A percentile compares a stretch with the other conserved stretches of the same genome.
Conservation (phyloP, 1,140 invertebrate species). For the Drosophila sechellia region DNA sequence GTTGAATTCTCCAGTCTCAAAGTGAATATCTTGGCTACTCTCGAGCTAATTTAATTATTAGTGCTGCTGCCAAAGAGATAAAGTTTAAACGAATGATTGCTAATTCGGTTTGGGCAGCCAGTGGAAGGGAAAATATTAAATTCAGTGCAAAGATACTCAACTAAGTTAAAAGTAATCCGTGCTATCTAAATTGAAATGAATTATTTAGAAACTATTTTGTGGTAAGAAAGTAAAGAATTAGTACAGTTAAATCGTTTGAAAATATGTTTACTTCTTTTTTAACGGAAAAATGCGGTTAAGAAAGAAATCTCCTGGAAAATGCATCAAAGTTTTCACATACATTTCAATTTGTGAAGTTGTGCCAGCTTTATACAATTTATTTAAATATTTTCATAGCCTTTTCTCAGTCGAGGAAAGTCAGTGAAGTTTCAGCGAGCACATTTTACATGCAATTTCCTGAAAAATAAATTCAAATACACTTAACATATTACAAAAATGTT, state of each 20-base stretch:
- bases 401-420: background rate
- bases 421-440: conserved; percentile 15
- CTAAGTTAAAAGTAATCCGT: background rate
- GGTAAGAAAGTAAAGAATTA: conserved; percentile 49
- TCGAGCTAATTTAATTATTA: conserved; percentile 29
- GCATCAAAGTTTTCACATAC: background rate
- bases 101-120: conserved; percentile 24
- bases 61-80: conserved; percentile 4
- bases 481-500: conserved; percentile 6
- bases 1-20: conserved; percentile 23
- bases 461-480: conserved; percentile 6
- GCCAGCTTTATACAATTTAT: background rate
- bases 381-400: conserved; percentile 8
- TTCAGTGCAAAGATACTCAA: background rate
- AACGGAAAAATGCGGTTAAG: too few relatives aligned
- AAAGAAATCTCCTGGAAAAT: background rate
- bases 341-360: background rate
- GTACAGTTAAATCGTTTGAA: background rate
- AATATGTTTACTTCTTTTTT: too few relatives aligned
- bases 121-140: conserved; percentile 28
- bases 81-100: conserved; percentile 20
- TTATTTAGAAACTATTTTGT: conserved; percentile 71
- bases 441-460: conserved; percentile 37
- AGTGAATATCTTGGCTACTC: conserved; percentile 11
- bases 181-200: conserved; percentile 48